Evolutionary conservation across 2,113 vertebrate species (phyloP).

Genomic region (Columba livia): DNA sequence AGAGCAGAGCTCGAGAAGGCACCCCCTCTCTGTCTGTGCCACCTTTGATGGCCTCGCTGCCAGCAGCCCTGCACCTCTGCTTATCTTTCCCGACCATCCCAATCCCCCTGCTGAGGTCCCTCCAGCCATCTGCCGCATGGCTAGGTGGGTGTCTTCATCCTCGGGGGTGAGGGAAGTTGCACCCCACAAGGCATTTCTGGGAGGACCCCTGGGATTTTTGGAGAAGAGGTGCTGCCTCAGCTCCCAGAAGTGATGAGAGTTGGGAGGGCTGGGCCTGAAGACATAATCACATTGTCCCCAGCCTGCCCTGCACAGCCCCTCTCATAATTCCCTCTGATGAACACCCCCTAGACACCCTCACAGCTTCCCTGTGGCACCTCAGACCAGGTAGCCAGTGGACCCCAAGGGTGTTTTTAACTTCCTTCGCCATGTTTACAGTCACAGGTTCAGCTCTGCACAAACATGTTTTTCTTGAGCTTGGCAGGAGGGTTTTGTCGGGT

Average conservation of each 20-base stretch:
- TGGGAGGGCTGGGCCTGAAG: not conserved
- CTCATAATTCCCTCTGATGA: rapidly evolving
- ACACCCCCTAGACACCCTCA: not conserved
- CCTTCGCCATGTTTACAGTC: not conserved
- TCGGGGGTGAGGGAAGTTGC: rapidly evolving
- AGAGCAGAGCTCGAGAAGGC: rapidly evolving
- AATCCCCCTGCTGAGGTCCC: rapidly evolving
- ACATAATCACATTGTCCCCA: rapidly evolving
- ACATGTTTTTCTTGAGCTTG: not conserved
- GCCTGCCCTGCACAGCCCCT: not conserved
- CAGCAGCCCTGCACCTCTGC: not conserved
- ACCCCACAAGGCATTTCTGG: not conserved
- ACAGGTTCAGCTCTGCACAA: not conserved
- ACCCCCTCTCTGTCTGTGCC: not conserved
- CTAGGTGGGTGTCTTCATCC: not conserved
- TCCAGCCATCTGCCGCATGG: not conserved
- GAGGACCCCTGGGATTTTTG: not conserved
- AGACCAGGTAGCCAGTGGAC: not conserved
- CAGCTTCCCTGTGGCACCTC: not conserved
- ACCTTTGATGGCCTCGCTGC: rapidly evolving
- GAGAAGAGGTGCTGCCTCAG: not conserved
- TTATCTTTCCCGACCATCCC: rapidly evolving
- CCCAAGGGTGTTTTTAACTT: not conserved
- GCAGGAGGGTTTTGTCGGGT: not conserved
- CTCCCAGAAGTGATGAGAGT: not conserved